Evolutionary conservation across 2,797 vertebrate species (phyloP).

Genomic region (Choloepus didactylus): DNA sequence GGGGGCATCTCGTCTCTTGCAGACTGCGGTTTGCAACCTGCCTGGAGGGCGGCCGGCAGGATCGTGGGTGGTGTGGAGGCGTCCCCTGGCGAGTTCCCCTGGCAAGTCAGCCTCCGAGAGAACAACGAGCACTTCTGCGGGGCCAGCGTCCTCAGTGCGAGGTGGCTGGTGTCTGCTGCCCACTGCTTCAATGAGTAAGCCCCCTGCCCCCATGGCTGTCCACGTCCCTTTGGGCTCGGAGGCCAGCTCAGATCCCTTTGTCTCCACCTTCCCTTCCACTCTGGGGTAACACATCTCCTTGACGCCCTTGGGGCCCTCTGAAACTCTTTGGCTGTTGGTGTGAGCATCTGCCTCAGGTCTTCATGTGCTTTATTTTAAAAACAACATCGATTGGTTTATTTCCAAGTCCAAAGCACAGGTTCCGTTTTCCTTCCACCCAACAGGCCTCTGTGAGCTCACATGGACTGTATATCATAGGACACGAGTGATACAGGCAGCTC

Average conservation of each 20-base stretch:
- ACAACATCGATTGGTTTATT: too few relatives aligned
- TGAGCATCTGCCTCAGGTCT: too few relatives aligned
- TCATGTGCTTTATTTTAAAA: too few relatives aligned
- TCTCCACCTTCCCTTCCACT: fast-evolving
- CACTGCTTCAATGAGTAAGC: constrained; percentile 96
- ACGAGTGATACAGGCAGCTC: too few relatives aligned
- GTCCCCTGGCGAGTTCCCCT: constrained; percentile 94
- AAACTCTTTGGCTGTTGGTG: too few relatives aligned
- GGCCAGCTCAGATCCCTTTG: too few relatives aligned
- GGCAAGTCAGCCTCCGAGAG: constrained; percentile 96
- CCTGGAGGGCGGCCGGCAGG: constrained; percentile 89
- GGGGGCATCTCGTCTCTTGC: constrained; percentile 25
- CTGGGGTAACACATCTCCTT: fast-evolving
- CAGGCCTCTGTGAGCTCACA: too few relatives aligned
- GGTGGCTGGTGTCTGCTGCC: constrained; percentile 96
- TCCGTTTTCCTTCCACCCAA: too few relatives aligned
- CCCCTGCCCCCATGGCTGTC: fast-evolving
- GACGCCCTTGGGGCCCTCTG: fast-evolving
- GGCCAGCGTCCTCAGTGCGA: constrained; percentile 91
- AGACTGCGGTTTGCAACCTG: constrained; percentile 94
- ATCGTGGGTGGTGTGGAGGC: constrained; percentile 95
- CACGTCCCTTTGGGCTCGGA: fast-evolving
- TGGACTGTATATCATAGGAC: too few relatives aligned
- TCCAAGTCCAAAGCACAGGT: too few relatives aligned
- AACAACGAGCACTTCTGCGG: constrained; percentile 94